A percentile compares a stretch with the other conserved stretches of the same genome.
Evolutionary conservation across 2,888 invertebrate genomes (phyloP).

Genomic region (Erebia ligea): DNA sequence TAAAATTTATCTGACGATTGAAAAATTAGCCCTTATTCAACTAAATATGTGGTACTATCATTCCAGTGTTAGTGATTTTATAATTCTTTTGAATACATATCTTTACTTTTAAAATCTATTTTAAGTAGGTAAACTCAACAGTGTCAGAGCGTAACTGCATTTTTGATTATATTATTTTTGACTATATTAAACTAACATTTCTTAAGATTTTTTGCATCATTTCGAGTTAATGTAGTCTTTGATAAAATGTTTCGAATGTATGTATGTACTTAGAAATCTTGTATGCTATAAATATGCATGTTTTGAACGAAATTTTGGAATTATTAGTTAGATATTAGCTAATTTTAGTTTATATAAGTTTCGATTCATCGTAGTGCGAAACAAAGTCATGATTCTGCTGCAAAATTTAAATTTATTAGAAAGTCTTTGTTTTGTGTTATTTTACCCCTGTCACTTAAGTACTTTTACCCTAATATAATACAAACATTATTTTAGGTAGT

Average conservation of each 20-base stretch:
- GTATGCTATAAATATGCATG: not conserved
- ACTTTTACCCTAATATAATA: too few relatives aligned
- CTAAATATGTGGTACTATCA: not conserved
- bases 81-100: conserved; percentile 15
- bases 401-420: not conserved
- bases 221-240: not conserved
- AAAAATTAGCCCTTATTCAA: too few relatives aligned
- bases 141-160: conserved; percentile 27
- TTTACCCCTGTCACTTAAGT: not conserved
- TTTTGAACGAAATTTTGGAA: not conserved
- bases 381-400: not conserved
- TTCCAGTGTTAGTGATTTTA: conserved; percentile 33
- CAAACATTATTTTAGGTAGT: not conserved
- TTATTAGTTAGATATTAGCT: not conserved
- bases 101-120: conserved; percentile 1
- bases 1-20: too few relatives aligned
- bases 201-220: not conserved
- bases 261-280: not conserved
- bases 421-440: not conserved
- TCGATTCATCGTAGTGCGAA: conserved; percentile 5
- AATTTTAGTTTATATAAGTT: not conserved
- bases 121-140: conserved; percentile 14
- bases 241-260: not conserved
- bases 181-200: not conserved
- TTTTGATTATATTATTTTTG: too few relatives aligned